These are phyloP conservation scores for Megatriorchis doriae DNA, from an alignment of 2,113 vertebrate species.

Conservation along the genomic window DNA sequence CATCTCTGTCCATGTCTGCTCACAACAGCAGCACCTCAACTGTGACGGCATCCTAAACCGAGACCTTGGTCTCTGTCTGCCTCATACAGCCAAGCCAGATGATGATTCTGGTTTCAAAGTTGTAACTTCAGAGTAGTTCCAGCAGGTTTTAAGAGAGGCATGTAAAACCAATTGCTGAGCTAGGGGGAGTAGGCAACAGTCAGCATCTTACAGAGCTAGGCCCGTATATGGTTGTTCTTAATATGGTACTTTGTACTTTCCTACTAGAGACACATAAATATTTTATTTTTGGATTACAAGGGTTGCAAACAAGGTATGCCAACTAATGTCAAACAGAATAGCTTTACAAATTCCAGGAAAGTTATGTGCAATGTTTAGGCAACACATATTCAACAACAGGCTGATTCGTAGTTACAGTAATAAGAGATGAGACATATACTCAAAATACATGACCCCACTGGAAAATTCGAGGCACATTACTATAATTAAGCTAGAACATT, in stretches of 20 bases:
- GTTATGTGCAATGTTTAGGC: constrained; percentile 43
- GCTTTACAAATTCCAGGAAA: constrained; percentile 65
- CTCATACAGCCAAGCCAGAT: neutral
- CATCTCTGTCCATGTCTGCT: neutral
- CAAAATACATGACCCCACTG: constrained; percentile 64
- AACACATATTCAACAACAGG: constrained; percentile 61
- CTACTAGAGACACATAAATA: constrained; percentile 64
- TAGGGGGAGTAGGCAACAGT: neutral
- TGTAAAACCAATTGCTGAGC: neutral
- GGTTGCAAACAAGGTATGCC: constrained; percentile 62
- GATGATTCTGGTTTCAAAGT: neutral
- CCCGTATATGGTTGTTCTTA: constrained; percentile 58
- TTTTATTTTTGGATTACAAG: constrained; percentile 65
- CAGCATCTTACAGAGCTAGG: constrained; percentile 3
- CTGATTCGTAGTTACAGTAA: constrained; percentile 57
- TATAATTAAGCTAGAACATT: constrained; percentile 64
- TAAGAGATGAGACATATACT: constrained; percentile 49
- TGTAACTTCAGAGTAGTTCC: neutral
- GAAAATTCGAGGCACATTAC: constrained; percentile 54
- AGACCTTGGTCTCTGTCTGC: neutral
- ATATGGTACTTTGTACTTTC: constrained; percentile 43
- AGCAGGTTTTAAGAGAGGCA: neutral
- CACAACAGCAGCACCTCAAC: neutral
- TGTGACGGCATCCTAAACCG: neutral
- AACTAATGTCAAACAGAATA: constrained; percentile 65